Conservation (phyloP, 23 tunicate genomes). For the Ciona savignyi region DNA sequence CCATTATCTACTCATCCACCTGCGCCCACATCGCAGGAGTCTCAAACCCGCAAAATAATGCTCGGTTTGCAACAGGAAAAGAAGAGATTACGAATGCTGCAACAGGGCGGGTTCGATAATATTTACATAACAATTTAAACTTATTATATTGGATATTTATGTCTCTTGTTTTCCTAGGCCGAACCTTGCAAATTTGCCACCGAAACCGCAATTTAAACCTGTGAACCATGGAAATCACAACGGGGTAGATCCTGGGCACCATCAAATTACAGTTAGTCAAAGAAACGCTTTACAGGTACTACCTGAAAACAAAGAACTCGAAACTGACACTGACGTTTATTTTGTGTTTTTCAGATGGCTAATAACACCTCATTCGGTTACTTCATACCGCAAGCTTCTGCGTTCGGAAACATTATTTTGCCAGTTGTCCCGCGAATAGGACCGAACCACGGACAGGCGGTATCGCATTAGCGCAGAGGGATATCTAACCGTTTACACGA, state of each 20-base stretch:
- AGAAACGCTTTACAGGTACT: constrained; percentile 30
- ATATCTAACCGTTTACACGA: too few species aligned
- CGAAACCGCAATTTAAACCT: constrained; percentile 4
- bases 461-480: not conserved
- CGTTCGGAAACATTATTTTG: constrained; percentile 69
- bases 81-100: constrained; percentile 55
- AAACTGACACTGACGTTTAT: too few species aligned
- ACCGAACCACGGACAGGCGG: constrained; percentile 27
- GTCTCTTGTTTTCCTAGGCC: constrained; percentile 2
- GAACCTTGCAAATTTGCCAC: not conserved
- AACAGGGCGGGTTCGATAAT: constrained; percentile 24
- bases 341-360: constrained; percentile 27
- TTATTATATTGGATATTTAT: too few species aligned
- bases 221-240: not conserved
- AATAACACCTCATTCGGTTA: constrained; percentile 55
- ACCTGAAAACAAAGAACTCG: not conserved
- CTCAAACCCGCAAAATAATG: constrained; percentile 56
- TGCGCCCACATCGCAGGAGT: constrained; percentile 15
- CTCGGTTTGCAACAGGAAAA: constrained; percentile 74
- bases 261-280: constrained; percentile 22
- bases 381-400: constrained; percentile 70
- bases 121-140: not conserved
- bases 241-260: constrained; percentile 1
- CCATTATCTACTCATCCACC: constrained; percentile 12
- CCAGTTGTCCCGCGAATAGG: constrained; percentile 75